These are phyloP conservation scores for Diplosoma virens DNA, from an alignment of 23 tunicate genomes.

Conservation along the genomic window DNA sequence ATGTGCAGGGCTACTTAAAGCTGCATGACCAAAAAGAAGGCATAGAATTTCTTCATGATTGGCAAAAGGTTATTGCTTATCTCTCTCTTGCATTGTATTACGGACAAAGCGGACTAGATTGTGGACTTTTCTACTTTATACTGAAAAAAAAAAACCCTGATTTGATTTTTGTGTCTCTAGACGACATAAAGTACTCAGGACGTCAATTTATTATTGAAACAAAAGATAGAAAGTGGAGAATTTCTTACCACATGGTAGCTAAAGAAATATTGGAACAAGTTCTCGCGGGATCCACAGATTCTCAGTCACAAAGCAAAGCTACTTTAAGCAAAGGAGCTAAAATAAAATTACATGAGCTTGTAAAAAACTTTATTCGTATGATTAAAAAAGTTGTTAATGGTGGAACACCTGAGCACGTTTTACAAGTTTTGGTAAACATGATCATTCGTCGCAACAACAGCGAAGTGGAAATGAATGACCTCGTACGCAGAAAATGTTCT, in stretches of 20 bases:
- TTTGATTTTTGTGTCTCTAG: not conserved
- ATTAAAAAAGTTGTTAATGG: not conserved
- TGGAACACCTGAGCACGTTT: not conserved
- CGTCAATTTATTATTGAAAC: constrained; percentile 38
- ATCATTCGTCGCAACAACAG: constrained; percentile 30
- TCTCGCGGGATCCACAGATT: not conserved
- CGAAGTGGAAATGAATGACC: constrained; percentile 12
- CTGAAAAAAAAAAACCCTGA: not conserved
- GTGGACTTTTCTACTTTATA: constrained; percentile 13
- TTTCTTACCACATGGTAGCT: constrained; percentile 43
- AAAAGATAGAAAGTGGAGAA: constrained; percentile 31
- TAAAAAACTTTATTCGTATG: constrained; percentile 21
- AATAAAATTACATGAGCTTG: constrained; percentile 16
- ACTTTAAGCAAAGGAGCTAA: not conserved
- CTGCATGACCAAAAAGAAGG: not conserved
- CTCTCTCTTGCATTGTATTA: constrained; percentile 49
- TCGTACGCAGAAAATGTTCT: not conserved
- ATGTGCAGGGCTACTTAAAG: constrained; percentile 48
- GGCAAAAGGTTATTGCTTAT: constrained; percentile 58
- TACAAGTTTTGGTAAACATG: constrained; percentile 11
- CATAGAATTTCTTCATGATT: not conserved
- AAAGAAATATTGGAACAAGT: constrained; percentile 67
- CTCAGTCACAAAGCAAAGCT: too few species aligned
- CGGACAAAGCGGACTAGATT: constrained; percentile 42
- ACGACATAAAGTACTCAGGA: constrained; percentile 32